Conservation (phyloP, 2,888 invertebrate genomes). For the Nomada goodeniana region DNA sequence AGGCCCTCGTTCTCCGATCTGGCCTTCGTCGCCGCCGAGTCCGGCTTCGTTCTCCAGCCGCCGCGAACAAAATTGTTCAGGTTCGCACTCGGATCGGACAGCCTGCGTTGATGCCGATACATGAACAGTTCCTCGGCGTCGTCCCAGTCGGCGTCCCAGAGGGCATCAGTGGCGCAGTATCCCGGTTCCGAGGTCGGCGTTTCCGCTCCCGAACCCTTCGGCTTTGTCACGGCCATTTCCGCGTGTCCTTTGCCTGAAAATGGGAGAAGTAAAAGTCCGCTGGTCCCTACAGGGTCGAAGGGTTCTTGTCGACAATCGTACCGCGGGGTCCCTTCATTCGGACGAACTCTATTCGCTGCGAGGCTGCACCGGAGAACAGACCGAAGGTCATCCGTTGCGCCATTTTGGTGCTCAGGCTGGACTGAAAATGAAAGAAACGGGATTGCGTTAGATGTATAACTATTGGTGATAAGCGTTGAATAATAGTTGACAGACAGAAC, state of each 20-base stretch:
- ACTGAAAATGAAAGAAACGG: slow-evolving; percentile 86
- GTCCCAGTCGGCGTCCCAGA: slow-evolving; percentile 96
- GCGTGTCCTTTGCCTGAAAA: slow-evolving; percentile 92
- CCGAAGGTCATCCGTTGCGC: slow-evolving; percentile 98
- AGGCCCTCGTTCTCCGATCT: slow-evolving; percentile 97
- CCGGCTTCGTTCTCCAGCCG: slow-evolving; percentile 90
- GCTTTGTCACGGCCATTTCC: slow-evolving; percentile 98
- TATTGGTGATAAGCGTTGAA: no score
- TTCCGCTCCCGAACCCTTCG: slow-evolving; percentile 96
- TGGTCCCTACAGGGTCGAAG: neutral
- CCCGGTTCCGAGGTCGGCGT: slow-evolving; percentile 97
- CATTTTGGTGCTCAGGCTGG: slow-evolving; percentile 96
- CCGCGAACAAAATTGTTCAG: slow-evolving; percentile 93
- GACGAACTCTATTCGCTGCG: slow-evolving; percentile 98
- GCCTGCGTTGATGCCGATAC: slow-evolving; percentile 92
- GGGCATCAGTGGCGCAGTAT: slow-evolving; percentile 91
- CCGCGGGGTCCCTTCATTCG: slow-evolving; percentile 99
- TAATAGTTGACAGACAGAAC: slow-evolving; percentile 74
- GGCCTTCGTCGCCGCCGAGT: slow-evolving; percentile 86
- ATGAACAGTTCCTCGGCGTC: slow-evolving; percentile 94
- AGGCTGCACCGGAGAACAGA: slow-evolving; percentile 90
- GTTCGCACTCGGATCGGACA: slow-evolving; percentile 97
- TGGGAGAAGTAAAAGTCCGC: neutral
- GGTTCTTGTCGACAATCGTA: slow-evolving; percentile 34
- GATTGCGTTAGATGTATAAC: no score